Evolutionary conservation across 2,888 invertebrate species (phyloP).

Genomic region (Philhelius pedissequus): DNA sequence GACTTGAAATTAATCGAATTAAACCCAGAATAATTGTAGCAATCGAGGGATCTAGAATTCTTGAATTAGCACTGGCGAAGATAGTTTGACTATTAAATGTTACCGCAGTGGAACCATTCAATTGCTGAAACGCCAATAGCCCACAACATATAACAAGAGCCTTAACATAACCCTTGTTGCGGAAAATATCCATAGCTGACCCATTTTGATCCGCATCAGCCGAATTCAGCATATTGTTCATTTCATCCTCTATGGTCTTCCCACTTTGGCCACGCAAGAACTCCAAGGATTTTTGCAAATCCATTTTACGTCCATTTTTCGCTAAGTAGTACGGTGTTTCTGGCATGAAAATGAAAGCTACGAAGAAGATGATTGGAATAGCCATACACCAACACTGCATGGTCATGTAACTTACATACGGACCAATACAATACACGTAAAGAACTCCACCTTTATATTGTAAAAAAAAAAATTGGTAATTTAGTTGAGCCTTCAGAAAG

Average conservation of each 20-base stretch:
- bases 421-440: constrained; percentile 86
- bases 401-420: constrained; percentile 83
- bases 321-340: constrained; percentile 89
- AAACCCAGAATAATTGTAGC: constrained; percentile 86
- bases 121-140: constrained; percentile 89
- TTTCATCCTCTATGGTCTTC: constrained; percentile 83
- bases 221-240: constrained; percentile 81
- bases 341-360: constrained; percentile 85
- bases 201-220: constrained; percentile 79
- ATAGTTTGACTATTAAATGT: constrained; percentile 88
- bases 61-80: constrained; percentile 84
- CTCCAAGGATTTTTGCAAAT: constrained; percentile 83
- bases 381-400: constrained; percentile 84
- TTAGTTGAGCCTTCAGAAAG: background rate
- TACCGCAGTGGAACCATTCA: constrained; percentile 89
- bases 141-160: constrained; percentile 87
- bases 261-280: constrained; percentile 83
- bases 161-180: constrained; percentile 85
- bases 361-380: constrained; percentile 82
- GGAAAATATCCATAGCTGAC: constrained; percentile 81
- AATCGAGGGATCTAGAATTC: constrained; percentile 80
- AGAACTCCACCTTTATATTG: constrained; percentile 84
- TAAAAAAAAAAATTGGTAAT: constrained; percentile 67
- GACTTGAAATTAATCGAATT: constrained; percentile 87
- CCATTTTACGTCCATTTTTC: constrained; percentile 80